Percentiles rank a stretch among this genome's conserved stretches.
Evolutionary conservation across 2,888 invertebrate genomes (phyloP).

Genomic region (Lingula anatina): DNA sequence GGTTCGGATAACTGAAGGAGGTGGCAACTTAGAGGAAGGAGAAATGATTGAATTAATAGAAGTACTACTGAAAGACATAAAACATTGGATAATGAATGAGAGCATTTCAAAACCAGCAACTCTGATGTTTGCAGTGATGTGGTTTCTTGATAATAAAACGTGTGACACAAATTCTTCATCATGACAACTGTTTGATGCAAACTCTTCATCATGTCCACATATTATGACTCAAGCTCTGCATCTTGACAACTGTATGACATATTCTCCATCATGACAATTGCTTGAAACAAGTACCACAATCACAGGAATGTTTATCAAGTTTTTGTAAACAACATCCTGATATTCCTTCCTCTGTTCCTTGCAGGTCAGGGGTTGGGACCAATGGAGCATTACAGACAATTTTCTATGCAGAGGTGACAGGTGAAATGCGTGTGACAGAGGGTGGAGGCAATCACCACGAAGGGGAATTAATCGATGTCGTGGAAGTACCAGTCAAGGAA

Average conservation of each 20-base stretch:
- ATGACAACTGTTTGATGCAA: too few relatives aligned
- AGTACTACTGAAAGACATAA: constrained; percentile 68
- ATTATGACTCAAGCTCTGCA: too few relatives aligned
- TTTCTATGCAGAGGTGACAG: constrained; percentile 72
- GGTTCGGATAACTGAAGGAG: constrained; percentile 59
- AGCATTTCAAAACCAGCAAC: constrained; percentile 42
- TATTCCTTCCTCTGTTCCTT: too few relatives aligned
- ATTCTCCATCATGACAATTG: too few relatives aligned
- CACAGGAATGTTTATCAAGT: too few relatives aligned
- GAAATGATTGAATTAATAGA: constrained; percentile 89
- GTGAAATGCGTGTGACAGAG: constrained; percentile 56
- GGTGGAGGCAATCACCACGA: constrained; percentile 82
- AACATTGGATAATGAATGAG: constrained; percentile 50
- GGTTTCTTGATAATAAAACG: constrained; percentile 49
- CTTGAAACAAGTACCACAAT: too few relatives aligned
- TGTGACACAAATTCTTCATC: too few relatives aligned
- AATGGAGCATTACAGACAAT: constrained; percentile 73
- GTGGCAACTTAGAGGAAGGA: constrained; percentile 74
- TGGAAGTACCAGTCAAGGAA: constrained; percentile 75
- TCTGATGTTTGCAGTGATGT: constrained; percentile 48
- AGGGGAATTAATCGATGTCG: constrained; percentile 80
- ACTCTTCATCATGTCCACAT: too few relatives aligned
- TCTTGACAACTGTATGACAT: too few relatives aligned
- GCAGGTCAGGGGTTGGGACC: constrained; percentile 57
- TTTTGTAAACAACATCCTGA: too few relatives aligned